Evolutionary conservation across 2,888 invertebrate genomes (phyloP).

Genomic region (Heliconius erato): DNA sequence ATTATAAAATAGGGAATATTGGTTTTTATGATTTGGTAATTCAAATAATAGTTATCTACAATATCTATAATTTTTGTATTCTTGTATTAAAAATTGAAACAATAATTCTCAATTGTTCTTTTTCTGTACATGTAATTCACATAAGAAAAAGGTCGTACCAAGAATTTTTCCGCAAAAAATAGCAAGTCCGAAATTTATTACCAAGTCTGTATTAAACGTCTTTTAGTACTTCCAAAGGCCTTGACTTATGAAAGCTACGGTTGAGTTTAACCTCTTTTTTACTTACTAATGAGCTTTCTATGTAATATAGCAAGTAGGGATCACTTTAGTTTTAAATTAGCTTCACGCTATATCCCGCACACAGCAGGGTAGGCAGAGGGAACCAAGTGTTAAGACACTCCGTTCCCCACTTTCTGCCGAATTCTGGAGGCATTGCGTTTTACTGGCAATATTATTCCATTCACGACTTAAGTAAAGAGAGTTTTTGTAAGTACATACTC

Average conservation of each 20-base stretch:
- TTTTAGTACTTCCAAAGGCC: constrained; percentile 12
- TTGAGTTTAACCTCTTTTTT: constrained; percentile 17
- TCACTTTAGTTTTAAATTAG: constrained; percentile 5
- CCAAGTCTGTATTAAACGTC: constrained; percentile 18
- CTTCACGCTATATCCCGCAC: too few species aligned
- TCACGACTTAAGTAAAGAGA: not conserved
- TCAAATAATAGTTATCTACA: too few species aligned
- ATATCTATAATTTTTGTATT: too few species aligned
- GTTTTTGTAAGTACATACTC: not conserved
- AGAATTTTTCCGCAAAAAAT: constrained; percentile 6
- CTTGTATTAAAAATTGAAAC: not conserved
- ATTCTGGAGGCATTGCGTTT: too few species aligned
- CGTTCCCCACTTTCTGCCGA: too few species aligned
- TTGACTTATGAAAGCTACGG: constrained; percentile 14
- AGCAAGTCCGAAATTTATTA: constrained; percentile 17
- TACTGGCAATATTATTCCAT: constrained; percentile 5
- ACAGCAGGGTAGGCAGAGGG: too few species aligned
- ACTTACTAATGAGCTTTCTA: constrained; percentile 18
- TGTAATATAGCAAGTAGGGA: constrained; percentile 9
- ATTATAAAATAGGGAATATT: too few species aligned
- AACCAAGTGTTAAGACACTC: too few species aligned
- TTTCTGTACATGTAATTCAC: not conserved
- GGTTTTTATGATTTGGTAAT: too few species aligned
- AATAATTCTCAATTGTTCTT: not conserved
- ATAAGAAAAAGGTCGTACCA: not conserved